Evolutionary conservation across 2,888 invertebrate species (phyloP).

Genomic region (Pyrochroa serraticornis): DNA sequence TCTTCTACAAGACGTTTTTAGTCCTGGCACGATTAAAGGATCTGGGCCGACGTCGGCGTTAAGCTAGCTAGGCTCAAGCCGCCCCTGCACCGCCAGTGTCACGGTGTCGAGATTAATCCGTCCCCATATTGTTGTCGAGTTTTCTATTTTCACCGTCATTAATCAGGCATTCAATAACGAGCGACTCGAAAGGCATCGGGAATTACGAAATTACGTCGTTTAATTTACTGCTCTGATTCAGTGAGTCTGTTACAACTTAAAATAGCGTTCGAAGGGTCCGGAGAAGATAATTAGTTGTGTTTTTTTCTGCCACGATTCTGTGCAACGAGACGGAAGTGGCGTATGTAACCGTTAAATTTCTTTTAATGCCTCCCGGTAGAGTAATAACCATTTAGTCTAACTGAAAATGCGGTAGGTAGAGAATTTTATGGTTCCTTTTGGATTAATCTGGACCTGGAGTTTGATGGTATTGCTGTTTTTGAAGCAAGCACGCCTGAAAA

Average conservation of each 20-base stretch:
- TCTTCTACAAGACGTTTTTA: too few species aligned
- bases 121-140: constrained; percentile 36
- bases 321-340: constrained; percentile 3
- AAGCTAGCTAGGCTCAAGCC: constrained; percentile 20
- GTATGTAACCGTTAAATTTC: constrained; percentile 17
- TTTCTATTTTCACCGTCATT: constrained; percentile 39
- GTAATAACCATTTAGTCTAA: constrained; percentile 28
- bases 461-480: constrained; percentile 20
- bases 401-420: constrained; percentile 8
- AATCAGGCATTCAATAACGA: constrained; percentile 32
- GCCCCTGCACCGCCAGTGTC: constrained; percentile 24
- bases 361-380: constrained; percentile 23
- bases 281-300: background rate
- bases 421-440: constrained; percentile 29
- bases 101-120: constrained; percentile 32
- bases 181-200: constrained; percentile 8
- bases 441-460: constrained; percentile 18
- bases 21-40: too few species aligned
- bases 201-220: constrained; percentile 23
- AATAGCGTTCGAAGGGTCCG: background rate
- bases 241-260: background rate
- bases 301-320: constrained; percentile 16
- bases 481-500: background rate
- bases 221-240: constrained; percentile 25
- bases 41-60: too few species aligned